Percentiles rank a stretch among this genome's conserved stretches.
These are phyloP conservation scores for Muntiacus reevesi DNA, from an alignment of 2,113 vertebrate species.

Conservation along the genomic window DNA sequence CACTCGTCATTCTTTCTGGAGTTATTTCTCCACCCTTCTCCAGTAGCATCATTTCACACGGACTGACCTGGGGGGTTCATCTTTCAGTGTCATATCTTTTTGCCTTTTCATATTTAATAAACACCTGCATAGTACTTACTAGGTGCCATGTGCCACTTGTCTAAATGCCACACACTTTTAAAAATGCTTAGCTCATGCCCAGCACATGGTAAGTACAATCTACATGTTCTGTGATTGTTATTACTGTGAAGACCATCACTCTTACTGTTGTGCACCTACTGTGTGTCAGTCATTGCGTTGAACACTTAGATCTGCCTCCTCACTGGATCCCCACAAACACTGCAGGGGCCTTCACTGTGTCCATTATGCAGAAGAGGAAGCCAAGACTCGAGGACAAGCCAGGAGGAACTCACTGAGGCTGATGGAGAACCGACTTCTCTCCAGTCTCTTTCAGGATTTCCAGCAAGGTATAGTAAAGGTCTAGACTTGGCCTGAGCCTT, in stretches of 20 bases:
- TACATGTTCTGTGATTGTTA: neutral
- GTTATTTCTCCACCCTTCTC: neutral
- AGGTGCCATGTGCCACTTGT: neutral
- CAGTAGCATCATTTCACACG: neutral
- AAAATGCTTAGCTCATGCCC: too few relatives aligned
- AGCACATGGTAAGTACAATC: accelerated
- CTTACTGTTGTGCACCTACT: neutral
- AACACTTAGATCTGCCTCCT: neutral
- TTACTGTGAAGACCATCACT: accelerated
- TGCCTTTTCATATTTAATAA: neutral
- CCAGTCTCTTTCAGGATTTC: neutral
- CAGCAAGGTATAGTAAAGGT: neutral
- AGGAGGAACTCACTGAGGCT: neutral
- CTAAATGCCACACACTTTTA: neutral
- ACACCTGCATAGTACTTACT: neutral
- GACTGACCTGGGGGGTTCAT: neutral
- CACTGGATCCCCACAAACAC: neutral
- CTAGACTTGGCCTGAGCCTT: neutral
- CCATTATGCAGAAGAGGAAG: neutral
- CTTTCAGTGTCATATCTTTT: neutral
- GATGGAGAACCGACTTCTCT: neutral
- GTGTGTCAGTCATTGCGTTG: neutral
- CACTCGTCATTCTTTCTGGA: neutral
- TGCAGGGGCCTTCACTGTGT: neutral
- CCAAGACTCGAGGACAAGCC: neutral